These are phyloP conservation scores for Capromys pilorides DNA, from an alignment of 2,797 vertebrate genomes.

Conservation along the genomic window DNA sequence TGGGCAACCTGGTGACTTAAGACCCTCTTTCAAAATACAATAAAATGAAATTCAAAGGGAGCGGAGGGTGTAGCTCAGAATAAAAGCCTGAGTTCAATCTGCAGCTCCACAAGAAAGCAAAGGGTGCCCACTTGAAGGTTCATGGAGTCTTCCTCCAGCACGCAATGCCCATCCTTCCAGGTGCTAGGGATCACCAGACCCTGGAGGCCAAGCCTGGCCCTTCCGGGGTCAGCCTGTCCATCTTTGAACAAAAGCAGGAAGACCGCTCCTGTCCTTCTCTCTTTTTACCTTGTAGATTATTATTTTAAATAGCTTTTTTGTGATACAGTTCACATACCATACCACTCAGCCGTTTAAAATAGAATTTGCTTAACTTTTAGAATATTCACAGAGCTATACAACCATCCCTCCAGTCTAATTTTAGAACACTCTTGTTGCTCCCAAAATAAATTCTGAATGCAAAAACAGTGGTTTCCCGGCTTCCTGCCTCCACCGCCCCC, in stretches of 20 bases:
- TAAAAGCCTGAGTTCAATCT: neutral
- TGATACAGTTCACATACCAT: neutral
- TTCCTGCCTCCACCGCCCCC: neutral
- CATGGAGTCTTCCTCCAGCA: neutral
- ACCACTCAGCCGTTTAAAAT: neutral
- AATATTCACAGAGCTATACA: neutral
- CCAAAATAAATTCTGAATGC: neutral
- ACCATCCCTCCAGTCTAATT: neutral
- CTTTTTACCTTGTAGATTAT: neutral
- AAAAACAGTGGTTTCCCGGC: neutral
- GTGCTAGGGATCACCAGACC: neutral
- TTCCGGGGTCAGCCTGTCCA: neutral
- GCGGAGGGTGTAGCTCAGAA: neutral
- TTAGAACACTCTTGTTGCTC: neutral
- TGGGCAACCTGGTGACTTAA: neutral
- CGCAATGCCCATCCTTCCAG: accelerated
- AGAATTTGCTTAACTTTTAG: neutral
- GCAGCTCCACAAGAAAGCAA: neutral
- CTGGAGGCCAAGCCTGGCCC: neutral
- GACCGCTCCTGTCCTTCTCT: neutral
- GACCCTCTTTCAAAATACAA: neutral
- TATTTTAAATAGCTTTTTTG: neutral
- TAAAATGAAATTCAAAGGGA: neutral
- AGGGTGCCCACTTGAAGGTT: neutral
- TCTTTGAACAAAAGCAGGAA: neutral